Evolutionary conservation across 1,140 invertebrate species (phyloP).

Genomic region (Papilio polytes): DNA sequence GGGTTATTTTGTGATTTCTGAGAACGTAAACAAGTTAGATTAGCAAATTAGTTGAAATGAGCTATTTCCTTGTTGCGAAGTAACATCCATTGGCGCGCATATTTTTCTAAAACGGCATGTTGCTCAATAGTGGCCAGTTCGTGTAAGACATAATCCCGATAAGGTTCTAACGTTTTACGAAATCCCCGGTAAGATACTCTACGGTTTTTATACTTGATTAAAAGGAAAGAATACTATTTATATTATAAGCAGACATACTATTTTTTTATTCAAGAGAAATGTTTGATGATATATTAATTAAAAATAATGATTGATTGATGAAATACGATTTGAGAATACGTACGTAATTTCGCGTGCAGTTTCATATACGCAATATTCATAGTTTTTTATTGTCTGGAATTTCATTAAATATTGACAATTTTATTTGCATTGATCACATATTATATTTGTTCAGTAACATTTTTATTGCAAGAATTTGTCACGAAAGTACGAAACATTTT

Average conservation of each 20-base stretch:
- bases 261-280: no score
- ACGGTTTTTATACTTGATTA: conserved; percentile 34
- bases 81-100: conserved; percentile 31
- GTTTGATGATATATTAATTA: no score
- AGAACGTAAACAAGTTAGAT: background rate
- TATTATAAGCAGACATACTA: no score
- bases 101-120: conserved; percentile 42
- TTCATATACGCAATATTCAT: conserved; percentile 21
- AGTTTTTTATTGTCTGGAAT: conserved; percentile 23
- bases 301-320: background rate
- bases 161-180: conserved; percentile 51
- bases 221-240: conserved; percentile 4
- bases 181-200: conserved; percentile 38
- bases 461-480: background rate
- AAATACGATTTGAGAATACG: background rate
- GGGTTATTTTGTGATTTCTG: background rate
- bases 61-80: conserved; percentile 19
- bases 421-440: conserved; percentile 10
- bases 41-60: conserved; percentile 19
- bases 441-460: background rate
- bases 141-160: conserved; percentile 44
- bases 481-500: background rate
- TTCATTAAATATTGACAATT: conserved; percentile 33
- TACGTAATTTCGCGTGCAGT: conserved; percentile 18
- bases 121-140: conserved; percentile 19